Percentiles rank a stretch among this genome's conserved stretches.
Evolutionary conservation across 2,888 invertebrate genomes (phyloP).

Genomic region (Acrobasis suavella): DNA sequence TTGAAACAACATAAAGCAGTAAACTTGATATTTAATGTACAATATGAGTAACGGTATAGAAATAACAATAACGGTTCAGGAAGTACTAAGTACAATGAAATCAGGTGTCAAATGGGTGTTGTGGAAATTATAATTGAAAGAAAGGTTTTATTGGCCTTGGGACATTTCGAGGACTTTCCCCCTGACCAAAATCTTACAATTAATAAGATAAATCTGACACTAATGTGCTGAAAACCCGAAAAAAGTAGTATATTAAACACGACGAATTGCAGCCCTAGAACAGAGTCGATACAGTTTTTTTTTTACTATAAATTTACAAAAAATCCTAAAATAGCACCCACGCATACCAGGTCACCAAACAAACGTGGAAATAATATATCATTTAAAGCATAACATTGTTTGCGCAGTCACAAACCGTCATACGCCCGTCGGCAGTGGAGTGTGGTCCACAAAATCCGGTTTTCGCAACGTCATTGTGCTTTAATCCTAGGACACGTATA

Average conservation of each 20-base stretch:
- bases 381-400: background rate
- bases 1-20: background rate
- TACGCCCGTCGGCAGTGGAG: constrained; percentile 4
- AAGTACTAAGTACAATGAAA: background rate
- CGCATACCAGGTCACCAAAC: too few species aligned
- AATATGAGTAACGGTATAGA: background rate
- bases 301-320: too few species aligned
- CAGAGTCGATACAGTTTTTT: too few species aligned
- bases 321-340: too few species aligned
- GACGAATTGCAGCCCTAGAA: too few species aligned
- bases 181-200: too few species aligned
- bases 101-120: background rate
- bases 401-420: constrained; percentile 1
- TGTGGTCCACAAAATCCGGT: constrained; percentile 21
- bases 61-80: background rate
- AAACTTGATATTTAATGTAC: constrained; percentile 5
- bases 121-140: background rate
- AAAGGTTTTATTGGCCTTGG: too few species aligned
- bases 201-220: too few species aligned
- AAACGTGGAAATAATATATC: background rate
- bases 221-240: too few species aligned
- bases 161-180: too few species aligned
- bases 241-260: too few species aligned
- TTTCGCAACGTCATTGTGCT: constrained; percentile 55
- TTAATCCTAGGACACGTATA: constrained; percentile 67